Evolutionary conservation across 2,888 invertebrate species (phyloP).

Genomic region (Iphiclides podalirius): DNA sequence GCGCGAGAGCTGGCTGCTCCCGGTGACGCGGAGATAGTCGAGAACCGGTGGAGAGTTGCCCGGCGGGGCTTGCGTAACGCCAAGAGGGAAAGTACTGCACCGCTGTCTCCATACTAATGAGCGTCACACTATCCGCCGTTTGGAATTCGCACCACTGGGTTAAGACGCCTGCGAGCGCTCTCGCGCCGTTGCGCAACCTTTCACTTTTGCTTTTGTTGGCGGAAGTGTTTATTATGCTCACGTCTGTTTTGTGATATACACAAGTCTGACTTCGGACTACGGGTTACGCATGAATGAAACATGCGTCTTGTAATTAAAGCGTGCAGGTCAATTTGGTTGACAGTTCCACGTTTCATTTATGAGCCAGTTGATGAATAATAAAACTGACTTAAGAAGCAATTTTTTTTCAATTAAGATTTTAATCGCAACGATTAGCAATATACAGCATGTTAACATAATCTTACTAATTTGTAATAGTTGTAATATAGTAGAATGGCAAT

Average conservation of each 20-base stretch:
- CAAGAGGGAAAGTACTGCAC: constrained; percentile 74
- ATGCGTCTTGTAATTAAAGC: too few relatives aligned
- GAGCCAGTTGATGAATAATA: too few relatives aligned
- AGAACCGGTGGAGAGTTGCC: constrained; percentile 64
- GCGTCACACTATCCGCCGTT: constrained; percentile 43
- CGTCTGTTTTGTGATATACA: background rate
- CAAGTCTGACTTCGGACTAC: too few relatives aligned
- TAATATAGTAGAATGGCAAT: constrained; percentile 5
- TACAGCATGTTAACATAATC: background rate
- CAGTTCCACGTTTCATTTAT: too few relatives aligned
- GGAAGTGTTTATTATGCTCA: constrained; percentile 33
- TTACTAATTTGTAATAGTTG: constrained; percentile 5
- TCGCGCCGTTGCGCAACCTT: constrained; percentile 54
- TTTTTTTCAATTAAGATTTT: too few relatives aligned
- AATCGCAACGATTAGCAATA: too few relatives aligned
- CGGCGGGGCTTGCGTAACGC: constrained; percentile 68
- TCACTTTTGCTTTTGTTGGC: constrained; percentile 53
- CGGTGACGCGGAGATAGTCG: constrained; percentile 47
- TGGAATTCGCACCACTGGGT: constrained; percentile 60
- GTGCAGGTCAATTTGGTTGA: too few relatives aligned
- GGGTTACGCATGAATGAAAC: too few relatives aligned
- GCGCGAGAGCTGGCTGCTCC: constrained; percentile 37
- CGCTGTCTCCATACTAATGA: constrained; percentile 75
- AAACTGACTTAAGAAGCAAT: too few relatives aligned
- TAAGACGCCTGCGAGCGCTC: constrained; percentile 62